Conservation (phyloP, 2,797 vertebrate species). For the Mallotus villosus region DNA sequence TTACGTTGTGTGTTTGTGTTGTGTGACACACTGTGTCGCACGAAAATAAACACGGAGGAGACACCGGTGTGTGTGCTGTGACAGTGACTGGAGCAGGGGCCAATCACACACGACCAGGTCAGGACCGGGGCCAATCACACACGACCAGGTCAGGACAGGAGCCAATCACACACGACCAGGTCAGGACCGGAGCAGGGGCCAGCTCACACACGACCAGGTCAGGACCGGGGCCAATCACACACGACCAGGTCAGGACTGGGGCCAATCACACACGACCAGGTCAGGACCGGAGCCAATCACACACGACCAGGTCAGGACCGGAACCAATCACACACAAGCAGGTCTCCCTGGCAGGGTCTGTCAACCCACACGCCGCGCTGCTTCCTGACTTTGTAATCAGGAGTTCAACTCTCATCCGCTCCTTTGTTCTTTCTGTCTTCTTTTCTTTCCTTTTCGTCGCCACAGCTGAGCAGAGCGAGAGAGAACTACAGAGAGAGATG, state of each 20-base stretch:
- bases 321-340: not conserved
- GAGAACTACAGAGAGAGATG: conserved; percentile 13
- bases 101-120: conserved; percentile 3
- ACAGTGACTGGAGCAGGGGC: not conserved
- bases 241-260: conserved; percentile 5
- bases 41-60: not conserved
- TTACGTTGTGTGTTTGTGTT: conserved; percentile 10
- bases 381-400: conserved; percentile 58
- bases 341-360: conserved; percentile 13
- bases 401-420: conserved; percentile 42
- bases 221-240: not conserved
- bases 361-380: conserved; percentile 34
- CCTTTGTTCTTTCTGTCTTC: conserved; percentile 43
- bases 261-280: not conserved
- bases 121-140: not conserved
- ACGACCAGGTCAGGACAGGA: conserved; percentile 2
- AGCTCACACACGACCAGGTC: conserved; percentile 5
- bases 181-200: not conserved
- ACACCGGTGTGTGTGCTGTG: no score
- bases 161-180: not conserved
- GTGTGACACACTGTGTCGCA: not conserved
- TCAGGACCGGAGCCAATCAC: not conserved
- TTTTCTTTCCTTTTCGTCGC: conserved; percentile 34
- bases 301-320: conserved; percentile 14
- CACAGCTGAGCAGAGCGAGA: conserved; percentile 28